phyloP scores from a whole-genome alignment of 2,888 invertebrate genomes.

The Rhingia campestris region DNA sequence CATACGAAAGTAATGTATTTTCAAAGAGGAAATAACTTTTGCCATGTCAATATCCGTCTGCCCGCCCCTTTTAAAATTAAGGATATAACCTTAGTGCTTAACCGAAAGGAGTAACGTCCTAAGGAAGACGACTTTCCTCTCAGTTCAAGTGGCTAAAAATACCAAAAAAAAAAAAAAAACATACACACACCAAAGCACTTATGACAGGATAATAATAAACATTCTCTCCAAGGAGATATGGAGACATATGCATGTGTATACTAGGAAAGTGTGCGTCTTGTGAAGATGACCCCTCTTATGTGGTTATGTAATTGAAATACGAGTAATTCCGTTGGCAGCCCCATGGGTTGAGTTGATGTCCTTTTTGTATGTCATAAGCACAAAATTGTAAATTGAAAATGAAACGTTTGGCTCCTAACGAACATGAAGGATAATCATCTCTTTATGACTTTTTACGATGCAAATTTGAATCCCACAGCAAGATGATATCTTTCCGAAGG shows the following conservation, averaged over 20 bases:
- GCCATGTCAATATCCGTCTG: constrained; percentile 16
- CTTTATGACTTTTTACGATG: constrained; percentile 44
- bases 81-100: constrained; percentile 52
- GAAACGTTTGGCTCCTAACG: constrained; percentile 5
- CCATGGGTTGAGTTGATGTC: constrained; percentile 30
- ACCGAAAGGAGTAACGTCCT: neutral
- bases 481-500: constrained; percentile 21
- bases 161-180: neutral
- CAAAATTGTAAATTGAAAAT: constrained; percentile 47
- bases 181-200: constrained; percentile 10
- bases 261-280: constrained; percentile 12
- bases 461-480: constrained; percentile 33
- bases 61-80: constrained; percentile 39
- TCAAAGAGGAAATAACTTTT: constrained; percentile 59
- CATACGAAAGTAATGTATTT: constrained; percentile 17
- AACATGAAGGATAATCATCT: constrained; percentile 46
- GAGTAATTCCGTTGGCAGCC: constrained; percentile 58
- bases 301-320: constrained; percentile 52
- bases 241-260: neutral
- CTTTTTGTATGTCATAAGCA: constrained; percentile 41
- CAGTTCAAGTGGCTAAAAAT: constrained; percentile 32
- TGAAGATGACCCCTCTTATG: constrained; percentile 37
- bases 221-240: constrained; percentile 24
- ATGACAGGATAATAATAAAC: constrained; percentile 58
- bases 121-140: constrained; percentile 1